Evolutionary conservation across 2,797 vertebrate genomes (phyloP).

Genomic region (Pelodytes ibericus): DNA sequence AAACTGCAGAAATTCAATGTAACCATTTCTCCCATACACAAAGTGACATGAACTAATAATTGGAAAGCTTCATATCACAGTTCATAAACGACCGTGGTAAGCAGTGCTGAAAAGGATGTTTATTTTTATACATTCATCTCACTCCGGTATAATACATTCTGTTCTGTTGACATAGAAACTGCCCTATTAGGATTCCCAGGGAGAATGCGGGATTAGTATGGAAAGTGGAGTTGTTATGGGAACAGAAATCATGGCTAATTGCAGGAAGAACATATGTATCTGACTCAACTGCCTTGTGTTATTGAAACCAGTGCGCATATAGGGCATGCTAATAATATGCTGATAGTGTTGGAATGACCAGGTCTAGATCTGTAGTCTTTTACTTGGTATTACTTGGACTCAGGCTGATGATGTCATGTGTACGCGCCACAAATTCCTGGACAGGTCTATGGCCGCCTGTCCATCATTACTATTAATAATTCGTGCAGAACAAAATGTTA

Average conservation of each 20-base stretch:
- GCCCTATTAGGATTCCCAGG: constrained; percentile 33
- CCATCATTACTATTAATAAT: too few relatives aligned
- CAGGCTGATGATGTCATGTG: too few relatives aligned
- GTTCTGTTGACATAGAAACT: constrained; percentile 41
- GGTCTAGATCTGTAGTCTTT: too few relatives aligned
- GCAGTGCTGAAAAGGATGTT: neutral
- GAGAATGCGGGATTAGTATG: neutral
- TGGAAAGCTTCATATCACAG: neutral
- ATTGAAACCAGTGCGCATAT: neutral
- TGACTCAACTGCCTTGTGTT: constrained; percentile 3
- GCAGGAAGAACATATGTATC: constrained; percentile 3
- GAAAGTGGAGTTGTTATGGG: constrained; percentile 41
- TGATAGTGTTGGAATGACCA: neutral
- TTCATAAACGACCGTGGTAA: neutral
- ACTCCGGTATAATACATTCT: neutral
- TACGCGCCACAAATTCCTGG: too few relatives aligned
- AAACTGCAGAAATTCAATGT: too few relatives aligned
- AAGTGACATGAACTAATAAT: neutral
- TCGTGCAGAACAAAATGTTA: too few relatives aligned
- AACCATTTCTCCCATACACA: too few relatives aligned
- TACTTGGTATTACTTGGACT: too few relatives aligned
- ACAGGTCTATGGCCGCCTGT: too few relatives aligned
- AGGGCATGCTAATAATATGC: neutral
- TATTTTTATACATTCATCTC: constrained; percentile 7
- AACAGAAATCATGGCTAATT: constrained; percentile 28